These are phyloP conservation scores for Pollimyrus isidori DNA, from an alignment of 2,113 vertebrate species.

Conservation along the genomic window DNA sequence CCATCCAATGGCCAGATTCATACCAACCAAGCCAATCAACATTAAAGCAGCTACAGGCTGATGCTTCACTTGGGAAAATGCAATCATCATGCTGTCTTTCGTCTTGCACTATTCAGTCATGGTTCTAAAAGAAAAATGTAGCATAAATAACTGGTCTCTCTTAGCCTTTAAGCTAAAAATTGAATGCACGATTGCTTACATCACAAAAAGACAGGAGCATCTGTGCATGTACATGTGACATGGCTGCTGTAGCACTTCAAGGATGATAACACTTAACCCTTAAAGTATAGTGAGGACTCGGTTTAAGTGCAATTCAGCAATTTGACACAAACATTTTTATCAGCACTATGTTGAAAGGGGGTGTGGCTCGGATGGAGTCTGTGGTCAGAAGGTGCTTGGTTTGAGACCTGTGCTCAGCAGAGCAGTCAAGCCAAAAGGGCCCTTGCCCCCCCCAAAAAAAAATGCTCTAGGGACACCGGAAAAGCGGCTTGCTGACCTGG, in stretches of 20 bases:
- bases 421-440: not conserved
- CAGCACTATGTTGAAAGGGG: not conserved
- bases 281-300: not conserved
- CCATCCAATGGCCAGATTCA: not conserved
- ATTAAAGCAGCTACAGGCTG: not conserved
- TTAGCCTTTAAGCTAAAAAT: not conserved
- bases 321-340: not conserved
- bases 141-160: not conserved
- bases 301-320: not conserved
- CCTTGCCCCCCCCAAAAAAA: not conserved
- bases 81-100: not conserved
- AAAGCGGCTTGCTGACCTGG: not conserved
- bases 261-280: not conserved
- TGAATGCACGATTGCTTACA: not conserved
- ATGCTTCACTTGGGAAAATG: not conserved
- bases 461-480: not conserved
- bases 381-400: not conserved
- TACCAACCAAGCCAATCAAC: not conserved
- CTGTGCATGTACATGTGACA: not conserved
- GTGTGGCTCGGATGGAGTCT: not conserved
- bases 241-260: not conserved
- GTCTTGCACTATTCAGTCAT: not conserved
- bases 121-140: not conserved
- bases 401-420: not conserved
- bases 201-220: not conserved